Conservation (phyloP, 2,888 invertebrate genomes). For the Tetragonula carbonaria region DNA sequence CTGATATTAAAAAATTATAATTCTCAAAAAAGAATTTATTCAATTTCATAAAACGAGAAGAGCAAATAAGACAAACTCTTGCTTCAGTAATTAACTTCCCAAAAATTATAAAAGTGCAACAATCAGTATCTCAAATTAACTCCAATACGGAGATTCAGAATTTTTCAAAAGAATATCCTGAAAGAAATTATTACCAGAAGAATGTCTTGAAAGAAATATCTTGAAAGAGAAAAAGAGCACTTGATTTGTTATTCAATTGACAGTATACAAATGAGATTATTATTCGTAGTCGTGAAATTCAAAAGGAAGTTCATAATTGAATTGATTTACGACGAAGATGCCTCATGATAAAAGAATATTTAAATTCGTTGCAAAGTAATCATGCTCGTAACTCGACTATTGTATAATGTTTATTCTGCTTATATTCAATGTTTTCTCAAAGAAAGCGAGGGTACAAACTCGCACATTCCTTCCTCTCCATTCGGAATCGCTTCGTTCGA, state of each 20-base stretch:
- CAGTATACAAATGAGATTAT: neutral
- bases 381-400: neutral
- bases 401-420: conserved; percentile 20
- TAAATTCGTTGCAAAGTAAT: neutral
- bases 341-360: neutral
- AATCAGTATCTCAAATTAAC: no score
- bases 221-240: neutral
- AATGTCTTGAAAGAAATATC: neutral
- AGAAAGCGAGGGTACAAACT: conserved; percentile 15
- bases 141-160: no score
- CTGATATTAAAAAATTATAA: no score
- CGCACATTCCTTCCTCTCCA: neutral
- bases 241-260: neutral
- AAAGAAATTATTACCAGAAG: no score
- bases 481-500: neutral
- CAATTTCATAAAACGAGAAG: no score
- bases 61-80: no score
- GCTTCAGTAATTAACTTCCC: neutral
- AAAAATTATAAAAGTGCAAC: neutral
- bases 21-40: no score
- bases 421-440: neutral
- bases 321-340: neutral
- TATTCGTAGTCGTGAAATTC: neutral
- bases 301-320: neutral
- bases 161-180: no score